Evolutionary conservation across 1,140 invertebrate genomes (phyloP), one percentile per base, ranked within the genome.

Genomic region (Megathymus violae): DNA sequence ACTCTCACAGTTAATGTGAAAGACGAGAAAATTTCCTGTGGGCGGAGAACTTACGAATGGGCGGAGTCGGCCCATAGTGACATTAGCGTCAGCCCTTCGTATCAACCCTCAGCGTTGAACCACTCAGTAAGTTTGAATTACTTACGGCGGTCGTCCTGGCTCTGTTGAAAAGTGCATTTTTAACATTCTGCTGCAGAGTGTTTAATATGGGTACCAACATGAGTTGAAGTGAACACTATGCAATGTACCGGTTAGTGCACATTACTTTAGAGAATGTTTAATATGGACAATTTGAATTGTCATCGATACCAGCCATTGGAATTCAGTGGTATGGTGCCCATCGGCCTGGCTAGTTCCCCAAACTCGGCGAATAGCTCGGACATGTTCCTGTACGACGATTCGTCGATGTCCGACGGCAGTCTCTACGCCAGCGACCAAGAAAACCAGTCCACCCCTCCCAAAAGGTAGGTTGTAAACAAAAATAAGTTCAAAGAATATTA

Each of bases 381-480:
- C 16, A 69, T 87, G 59, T 89, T 88, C 38, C 60, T 90, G 1
- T 91, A 89, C 54, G 89, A 91, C 59, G 89, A 91, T 41, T 91
- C 87, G 0, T 91, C 89, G 0, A 83, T 87, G 80, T 90, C 89
- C 40, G 89, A 91, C 59, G 82, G 88, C 27, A 91, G 89, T 38
- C 64, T 91, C 5, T 91, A 91, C 50, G 88, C 86, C 0, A 91
- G 89, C 68, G 89, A 91, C 54, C 84, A 90, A 52, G 89, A 91
- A 71, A 91, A 91, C 62, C 80, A 74, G n/a, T 88, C 86, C 0
- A 78, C 72, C 0, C 88, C 88, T 0, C 78, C 78, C 46, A 85
- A 81, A 80, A 78, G 85, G 87, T 89, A 62, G n/a, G n/a, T n/a
- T n/a, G n/a, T n/a, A n/a, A n/a, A n/a, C n/a, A n/a, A n/a, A n/a